Conservation (phyloP, 2,888 invertebrate species). For the Pyrocoelia pectoralis region DNA sequence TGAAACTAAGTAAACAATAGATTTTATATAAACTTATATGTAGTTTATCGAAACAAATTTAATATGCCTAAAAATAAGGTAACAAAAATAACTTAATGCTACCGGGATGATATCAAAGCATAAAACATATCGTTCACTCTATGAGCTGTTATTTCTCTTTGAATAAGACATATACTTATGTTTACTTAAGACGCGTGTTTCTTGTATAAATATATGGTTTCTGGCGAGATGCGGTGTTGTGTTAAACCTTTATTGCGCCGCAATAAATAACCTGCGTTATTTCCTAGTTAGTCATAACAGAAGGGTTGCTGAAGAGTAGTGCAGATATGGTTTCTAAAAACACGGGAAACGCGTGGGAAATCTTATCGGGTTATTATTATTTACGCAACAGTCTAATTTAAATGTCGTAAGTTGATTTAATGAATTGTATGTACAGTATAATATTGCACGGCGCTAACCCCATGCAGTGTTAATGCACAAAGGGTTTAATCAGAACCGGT, state of each 20-base stretch:
- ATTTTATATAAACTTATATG: slow-evolving; percentile 9
- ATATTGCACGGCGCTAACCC: slow-evolving; percentile 23
- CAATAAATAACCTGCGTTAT: slow-evolving; percentile 48
- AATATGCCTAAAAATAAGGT: not conserved
- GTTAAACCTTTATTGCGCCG: slow-evolving; percentile 53
- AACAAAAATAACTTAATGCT: slow-evolving; percentile 12
- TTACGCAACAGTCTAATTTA: slow-evolving; percentile 12
- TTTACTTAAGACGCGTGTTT: slow-evolving; percentile 52
- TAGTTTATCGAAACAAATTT: slow-evolving; percentile 10
- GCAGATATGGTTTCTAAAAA: slow-evolving; percentile 4
- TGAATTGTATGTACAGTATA: slow-evolving; percentile 32
- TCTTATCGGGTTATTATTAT: not conserved
- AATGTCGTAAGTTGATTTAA: slow-evolving; percentile 28
- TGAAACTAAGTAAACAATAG: not conserved
- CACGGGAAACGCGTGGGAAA: not conserved
- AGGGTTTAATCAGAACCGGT: slow-evolving; percentile 52
- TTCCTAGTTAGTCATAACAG: slow-evolving; percentile 44
- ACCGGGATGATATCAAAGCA: slow-evolving; percentile 12
- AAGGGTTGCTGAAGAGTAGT: slow-evolving; percentile 34
- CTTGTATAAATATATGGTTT: slow-evolving; percentile 53
- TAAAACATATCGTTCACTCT: slow-evolving; percentile 22
- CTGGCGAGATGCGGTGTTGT: slow-evolving; percentile 52
- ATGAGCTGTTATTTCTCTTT: slow-evolving; percentile 32
- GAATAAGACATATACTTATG: slow-evolving; percentile 41
- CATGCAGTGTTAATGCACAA: slow-evolving; percentile 46